Conservation (phyloP, 1,140 invertebrate species). For the Ganaspis sp. region DNA sequence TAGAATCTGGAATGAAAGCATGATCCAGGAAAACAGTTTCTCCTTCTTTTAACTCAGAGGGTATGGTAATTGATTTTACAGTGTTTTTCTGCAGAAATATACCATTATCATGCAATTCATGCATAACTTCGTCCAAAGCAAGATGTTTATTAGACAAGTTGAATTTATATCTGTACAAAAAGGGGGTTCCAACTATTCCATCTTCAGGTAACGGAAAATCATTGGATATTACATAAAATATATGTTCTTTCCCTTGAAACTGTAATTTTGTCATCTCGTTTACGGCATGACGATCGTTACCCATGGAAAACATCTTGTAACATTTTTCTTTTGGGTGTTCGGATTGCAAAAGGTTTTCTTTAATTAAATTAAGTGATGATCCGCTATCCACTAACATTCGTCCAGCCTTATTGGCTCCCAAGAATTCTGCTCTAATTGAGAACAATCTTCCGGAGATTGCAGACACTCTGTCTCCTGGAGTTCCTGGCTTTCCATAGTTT, state of each 20-base stretch:
- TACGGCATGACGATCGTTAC: background rate
- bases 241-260: no score
- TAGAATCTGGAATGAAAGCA: no score
- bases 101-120: background rate
- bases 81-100: background rate
- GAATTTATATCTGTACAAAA: background rate
- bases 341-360: background rate
- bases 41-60: no score
- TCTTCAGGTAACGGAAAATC: background rate
- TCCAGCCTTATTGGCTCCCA: background rate
- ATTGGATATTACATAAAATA: no score
- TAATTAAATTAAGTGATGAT: background rate
- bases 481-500: background rate
- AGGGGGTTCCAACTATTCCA: background rate
- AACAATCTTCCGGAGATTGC: background rate
- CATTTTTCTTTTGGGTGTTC: background rate
- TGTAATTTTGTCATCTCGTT: background rate
- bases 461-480: background rate
- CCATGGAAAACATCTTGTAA: background rate
- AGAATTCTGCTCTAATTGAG: background rate
- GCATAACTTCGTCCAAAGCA: background rate
- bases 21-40: no score
- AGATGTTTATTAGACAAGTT: background rate
- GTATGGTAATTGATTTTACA: no score
- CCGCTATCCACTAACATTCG: background rate